Percentiles rank a stretch among this genome's conserved stretches.
phyloP scores from a whole-genome alignment of 2,797 vertebrate species.

The Anguilla anguilla region DNA sequence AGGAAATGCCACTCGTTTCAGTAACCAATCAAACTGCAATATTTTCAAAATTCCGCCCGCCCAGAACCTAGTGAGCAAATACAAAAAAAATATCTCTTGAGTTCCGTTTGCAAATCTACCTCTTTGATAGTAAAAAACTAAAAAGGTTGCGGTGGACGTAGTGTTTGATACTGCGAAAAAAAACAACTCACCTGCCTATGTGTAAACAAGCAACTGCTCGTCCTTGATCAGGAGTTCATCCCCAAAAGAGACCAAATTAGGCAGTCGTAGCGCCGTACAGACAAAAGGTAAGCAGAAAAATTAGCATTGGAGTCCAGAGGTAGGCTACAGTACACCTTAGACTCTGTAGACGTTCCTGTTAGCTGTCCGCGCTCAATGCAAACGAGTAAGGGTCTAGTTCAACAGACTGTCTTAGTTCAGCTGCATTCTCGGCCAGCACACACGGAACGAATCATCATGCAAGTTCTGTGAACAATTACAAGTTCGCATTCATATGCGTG shows the following conservation, averaged over 20 bases:
- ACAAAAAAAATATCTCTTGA: not conserved
- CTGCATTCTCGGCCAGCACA: not conserved
- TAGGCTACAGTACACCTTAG: not conserved
- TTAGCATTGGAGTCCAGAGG: not conserved
- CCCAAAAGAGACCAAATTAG: not conserved
- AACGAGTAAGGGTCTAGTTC: not conserved
- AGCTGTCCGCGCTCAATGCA: not conserved
- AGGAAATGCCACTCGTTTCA: not conserved
- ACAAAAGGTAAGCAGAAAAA: not conserved
- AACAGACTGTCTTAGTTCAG: not conserved
- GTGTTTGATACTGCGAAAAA: not conserved
- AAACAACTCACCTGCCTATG: not conserved
- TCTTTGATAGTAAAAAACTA: not conserved
- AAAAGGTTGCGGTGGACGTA: not conserved
- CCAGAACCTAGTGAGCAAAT: not conserved
- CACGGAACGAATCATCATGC: not conserved
- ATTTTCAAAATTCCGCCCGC: not conserved
- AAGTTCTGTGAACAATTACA: conserved; percentile 40
- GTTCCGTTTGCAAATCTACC: not conserved
- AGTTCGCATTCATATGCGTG: conserved; percentile 25
- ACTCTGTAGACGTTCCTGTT: not conserved
- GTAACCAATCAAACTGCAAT: not conserved
- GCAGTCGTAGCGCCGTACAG: not conserved
- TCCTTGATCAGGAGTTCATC: not conserved
- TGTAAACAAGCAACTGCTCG: not conserved